Percentiles rank a stretch among this genome's conserved stretches.
phyloP scores from a whole-genome alignment of 1,140 invertebrate species.

The Aphaenogaster rudis region DNA sequence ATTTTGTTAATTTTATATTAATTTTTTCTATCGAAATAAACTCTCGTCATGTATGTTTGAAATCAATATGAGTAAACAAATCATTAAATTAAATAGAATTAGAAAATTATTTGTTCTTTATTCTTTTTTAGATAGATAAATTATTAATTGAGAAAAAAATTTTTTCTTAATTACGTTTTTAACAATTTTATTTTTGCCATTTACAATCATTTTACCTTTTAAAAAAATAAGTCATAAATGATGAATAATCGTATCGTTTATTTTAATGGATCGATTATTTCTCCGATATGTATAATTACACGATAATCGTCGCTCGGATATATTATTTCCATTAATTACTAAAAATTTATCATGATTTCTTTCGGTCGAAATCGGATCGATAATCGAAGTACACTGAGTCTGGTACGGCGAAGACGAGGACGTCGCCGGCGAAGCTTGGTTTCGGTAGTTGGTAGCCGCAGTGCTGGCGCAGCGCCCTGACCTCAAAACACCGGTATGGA shows the following conservation, averaged over 20 bases:
- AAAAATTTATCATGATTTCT: background rate
- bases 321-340: background rate
- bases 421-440: conserved; percentile 55
- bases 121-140: background rate
- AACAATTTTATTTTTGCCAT: background rate
- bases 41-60: background rate
- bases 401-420: conserved; percentile 42
- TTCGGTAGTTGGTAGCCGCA: conserved; percentile 78
- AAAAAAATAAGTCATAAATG: background rate
- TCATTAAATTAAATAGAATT: conserved; percentile 6
- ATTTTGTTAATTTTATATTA: background rate
- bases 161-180: background rate
- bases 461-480: conserved; percentile 83
- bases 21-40: background rate
- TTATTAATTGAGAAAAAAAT: background rate
- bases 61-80: background rate
- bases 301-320: background rate
- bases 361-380: conserved; percentile 34
- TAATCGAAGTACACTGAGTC: background rate
- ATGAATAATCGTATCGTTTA: background rate
- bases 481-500: conserved; percentile 80
- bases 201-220: background rate
- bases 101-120: background rate
- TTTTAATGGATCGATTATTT: background rate
- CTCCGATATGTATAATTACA: background rate